phyloP scores from a whole-genome alignment of 2,797 vertebrate genomes.

The Melanotaenia maccullochi region DNA sequence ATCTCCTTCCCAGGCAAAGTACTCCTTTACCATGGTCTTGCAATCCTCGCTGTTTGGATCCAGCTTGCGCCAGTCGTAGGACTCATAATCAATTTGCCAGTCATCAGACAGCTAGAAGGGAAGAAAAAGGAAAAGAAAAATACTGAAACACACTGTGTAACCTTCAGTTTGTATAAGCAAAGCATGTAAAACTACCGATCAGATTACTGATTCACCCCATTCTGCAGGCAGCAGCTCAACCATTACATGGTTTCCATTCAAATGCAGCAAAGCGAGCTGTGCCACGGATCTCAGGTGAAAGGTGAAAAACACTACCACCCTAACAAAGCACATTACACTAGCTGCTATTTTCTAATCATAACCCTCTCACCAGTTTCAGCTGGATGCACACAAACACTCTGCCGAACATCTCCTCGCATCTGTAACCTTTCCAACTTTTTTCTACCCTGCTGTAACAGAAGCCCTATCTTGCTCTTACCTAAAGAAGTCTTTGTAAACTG shows the following conservation, averaged over 20 bases:
- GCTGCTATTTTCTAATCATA: not conserved
- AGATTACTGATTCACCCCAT: slow-evolving; percentile 1
- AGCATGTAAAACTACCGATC: not conserved
- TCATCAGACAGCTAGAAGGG: slow-evolving; percentile 84
- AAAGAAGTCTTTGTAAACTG: not conserved
- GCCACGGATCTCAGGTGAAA: not conserved
- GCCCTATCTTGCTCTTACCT: not conserved
- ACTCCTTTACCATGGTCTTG: slow-evolving; percentile 92
- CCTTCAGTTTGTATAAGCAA: not conserved
- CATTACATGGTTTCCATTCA: slow-evolving; percentile 12
- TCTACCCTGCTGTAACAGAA: not conserved
- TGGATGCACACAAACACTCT: not conserved
- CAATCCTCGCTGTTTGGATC: slow-evolving; percentile 88
- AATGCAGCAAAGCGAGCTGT: not conserved
- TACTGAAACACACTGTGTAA: not conserved
- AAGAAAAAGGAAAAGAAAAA: slow-evolving; percentile 1
- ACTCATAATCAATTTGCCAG: slow-evolving; percentile 96
- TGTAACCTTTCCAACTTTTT: not conserved
- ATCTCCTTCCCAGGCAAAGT: slow-evolving; percentile 92
- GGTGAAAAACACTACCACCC: not conserved
- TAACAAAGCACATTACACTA: not conserved
- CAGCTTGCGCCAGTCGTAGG: slow-evolving; percentile 92
- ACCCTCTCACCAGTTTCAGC: not conserved
- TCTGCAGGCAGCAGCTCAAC: not conserved
- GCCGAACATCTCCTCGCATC: too few species aligned